Evolutionary conservation across 1,140 invertebrate genomes (phyloP).

Genomic region (Belonocnema kinseyi): DNA sequence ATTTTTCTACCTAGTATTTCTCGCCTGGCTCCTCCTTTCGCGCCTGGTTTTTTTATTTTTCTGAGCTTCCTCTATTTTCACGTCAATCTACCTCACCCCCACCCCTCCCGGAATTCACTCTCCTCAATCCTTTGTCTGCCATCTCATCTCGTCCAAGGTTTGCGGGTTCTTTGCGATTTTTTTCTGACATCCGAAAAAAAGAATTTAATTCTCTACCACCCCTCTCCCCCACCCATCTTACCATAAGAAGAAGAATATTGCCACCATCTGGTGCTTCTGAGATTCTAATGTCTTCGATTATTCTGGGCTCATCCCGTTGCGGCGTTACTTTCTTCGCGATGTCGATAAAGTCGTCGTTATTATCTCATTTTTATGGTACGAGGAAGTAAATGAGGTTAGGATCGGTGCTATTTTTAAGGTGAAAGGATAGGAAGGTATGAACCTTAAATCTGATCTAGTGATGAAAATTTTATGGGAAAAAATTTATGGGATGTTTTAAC

Average conservation of each 20-base stretch:
- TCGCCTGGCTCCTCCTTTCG: slow-evolving; percentile 47
- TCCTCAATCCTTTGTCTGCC: slow-evolving; percentile 52
- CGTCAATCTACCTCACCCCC: slow-evolving; percentile 53
- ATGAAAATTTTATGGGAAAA: slow-evolving; percentile 12
- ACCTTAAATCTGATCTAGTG: not conserved
- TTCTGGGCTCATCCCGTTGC: slow-evolving; percentile 12
- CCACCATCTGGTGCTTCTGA: slow-evolving; percentile 11
- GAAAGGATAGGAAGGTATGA: not conserved
- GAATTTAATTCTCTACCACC: slow-evolving; percentile 32
- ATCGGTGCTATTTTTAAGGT: not conserved
- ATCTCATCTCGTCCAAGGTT: slow-evolving; percentile 44
- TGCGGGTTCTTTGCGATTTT: slow-evolving; percentile 40
- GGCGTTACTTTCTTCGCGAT: slow-evolving; percentile 14
- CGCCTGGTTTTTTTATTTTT: slow-evolving; percentile 49
- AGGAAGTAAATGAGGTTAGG: slow-evolving; percentile 10
- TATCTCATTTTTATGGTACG: slow-evolving; percentile 8
- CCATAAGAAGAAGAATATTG: not conserved
- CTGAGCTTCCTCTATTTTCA: slow-evolving; percentile 52
- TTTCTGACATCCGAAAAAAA: not conserved
- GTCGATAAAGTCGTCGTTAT: slow-evolving; percentile 18
- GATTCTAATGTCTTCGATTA: slow-evolving; percentile 24
- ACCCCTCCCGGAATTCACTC: slow-evolving; percentile 43
- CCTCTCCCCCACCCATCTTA: not conserved
- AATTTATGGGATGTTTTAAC: not conserved
- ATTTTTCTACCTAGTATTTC: slow-evolving; percentile 48